A percentile compares a stretch with the other conserved stretches of the same genome.
Evolutionary conservation across 53 echinoderm and acorn worm species (phyloP).

Genomic region (Patiria pectinifera): DNA sequence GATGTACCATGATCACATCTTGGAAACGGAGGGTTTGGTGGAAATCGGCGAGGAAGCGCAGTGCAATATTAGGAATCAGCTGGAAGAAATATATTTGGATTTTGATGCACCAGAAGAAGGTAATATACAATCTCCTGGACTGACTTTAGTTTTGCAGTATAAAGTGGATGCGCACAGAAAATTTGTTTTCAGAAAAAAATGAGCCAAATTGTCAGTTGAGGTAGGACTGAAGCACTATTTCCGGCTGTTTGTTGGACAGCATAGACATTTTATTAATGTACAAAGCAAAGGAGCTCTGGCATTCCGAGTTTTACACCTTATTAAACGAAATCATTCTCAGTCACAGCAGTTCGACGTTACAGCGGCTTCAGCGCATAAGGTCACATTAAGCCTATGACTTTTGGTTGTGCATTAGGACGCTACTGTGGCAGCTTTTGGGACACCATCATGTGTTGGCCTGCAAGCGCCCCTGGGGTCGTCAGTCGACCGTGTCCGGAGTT

Average conservation of each 20-base stretch:
- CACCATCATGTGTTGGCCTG: constrained; percentile 82
- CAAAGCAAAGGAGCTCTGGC: background rate
- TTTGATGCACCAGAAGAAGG: constrained; percentile 20
- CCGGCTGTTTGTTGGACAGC: background rate
- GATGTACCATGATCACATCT: background rate
- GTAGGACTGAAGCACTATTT: background rate
- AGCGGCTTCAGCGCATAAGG: background rate
- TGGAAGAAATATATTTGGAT: background rate
- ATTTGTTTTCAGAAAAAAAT: background rate
- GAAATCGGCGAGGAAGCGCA: background rate
- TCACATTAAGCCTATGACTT: background rate
- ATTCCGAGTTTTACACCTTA: background rate
- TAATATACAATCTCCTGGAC: background rate
- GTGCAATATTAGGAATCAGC: background rate
- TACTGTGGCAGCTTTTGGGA: constrained; percentile 81
- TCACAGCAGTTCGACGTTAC: background rate
- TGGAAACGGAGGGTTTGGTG: background rate
- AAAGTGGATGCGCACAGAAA: background rate
- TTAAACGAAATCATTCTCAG: background rate
- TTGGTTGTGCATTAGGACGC: constrained; percentile 47
- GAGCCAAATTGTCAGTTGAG: background rate
- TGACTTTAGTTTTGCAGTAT: background rate
- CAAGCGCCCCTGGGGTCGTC: constrained; percentile 73
- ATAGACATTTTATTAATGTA: background rate
- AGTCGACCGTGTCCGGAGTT: constrained; percentile 65